phyloP scores from a whole-genome alignment of 2,888 invertebrate genomes.

The Ormyrus labotus region DNA sequence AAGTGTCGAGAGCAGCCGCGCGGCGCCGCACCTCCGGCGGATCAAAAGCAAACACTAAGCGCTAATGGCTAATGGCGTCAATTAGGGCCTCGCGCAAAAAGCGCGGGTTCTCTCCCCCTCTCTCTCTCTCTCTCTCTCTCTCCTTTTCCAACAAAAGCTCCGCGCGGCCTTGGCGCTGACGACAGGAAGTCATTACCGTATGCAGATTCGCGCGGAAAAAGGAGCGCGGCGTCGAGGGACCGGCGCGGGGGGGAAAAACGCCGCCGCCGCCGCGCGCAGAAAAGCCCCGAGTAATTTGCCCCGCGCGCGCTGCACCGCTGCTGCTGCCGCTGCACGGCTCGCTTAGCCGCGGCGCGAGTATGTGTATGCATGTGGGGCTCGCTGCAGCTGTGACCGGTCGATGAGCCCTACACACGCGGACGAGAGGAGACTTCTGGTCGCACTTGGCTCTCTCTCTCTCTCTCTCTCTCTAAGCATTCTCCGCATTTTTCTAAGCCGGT shows the following conservation, averaged over 20 bases:
- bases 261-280: not conserved
- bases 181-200: slow-evolving; percentile 72
- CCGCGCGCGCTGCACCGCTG: not conserved
- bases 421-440: no score
- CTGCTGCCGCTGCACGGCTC: not conserved
- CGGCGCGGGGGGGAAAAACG: not conserved
- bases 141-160: slow-evolving; percentile 30
- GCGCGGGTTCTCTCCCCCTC: not conserved
- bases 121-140: not conserved
- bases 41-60: slow-evolving; percentile 20
- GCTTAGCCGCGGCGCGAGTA: not conserved
- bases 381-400: slow-evolving; percentile 40
- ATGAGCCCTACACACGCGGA: slow-evolving; percentile 30
- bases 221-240: not conserved
- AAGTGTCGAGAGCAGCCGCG: not conserved
- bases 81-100: slow-evolving; percentile 26
- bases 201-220: slow-evolving; percentile 67
- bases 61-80: slow-evolving; percentile 51
- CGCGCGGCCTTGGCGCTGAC: slow-evolving; percentile 57
- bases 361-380: not conserved
- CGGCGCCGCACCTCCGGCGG: not conserved
- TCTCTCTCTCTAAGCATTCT: no score
- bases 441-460: no score
- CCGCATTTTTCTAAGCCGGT: no score
- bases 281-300: not conserved